A percentile compares a stretch with the other conserved stretches of the same genome.
Evolutionary conservation across 2,797 vertebrate genomes (phyloP).

Genomic region (Sarcophilus harrisii): DNA sequence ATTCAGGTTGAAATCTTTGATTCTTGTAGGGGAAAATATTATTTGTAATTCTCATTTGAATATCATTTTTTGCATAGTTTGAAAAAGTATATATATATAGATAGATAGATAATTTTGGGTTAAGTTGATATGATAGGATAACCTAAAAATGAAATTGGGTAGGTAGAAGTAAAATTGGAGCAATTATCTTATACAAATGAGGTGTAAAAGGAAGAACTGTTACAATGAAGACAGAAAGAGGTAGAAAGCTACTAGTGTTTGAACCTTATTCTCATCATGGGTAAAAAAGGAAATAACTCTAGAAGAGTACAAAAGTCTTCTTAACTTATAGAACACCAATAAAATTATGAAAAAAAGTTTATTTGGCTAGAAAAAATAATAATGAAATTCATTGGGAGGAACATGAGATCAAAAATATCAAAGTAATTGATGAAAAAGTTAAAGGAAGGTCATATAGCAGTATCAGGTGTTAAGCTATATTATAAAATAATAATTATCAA

Average conservation of each 20-base stretch:
- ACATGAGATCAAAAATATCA: too few relatives aligned
- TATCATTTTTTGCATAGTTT: neutral
- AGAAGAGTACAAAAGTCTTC: neutral
- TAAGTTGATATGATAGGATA: neutral
- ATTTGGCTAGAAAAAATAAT: too few relatives aligned
- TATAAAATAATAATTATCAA: too few relatives aligned
- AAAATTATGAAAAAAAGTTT: too few relatives aligned
- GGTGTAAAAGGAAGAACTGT: neutral
- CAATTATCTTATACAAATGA: neutral
- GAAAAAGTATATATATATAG: neutral
- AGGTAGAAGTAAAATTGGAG: neutral
- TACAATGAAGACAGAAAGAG: neutral
- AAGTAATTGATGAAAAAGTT: too few relatives aligned
- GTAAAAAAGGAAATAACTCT: neutral
- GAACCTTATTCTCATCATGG: neutral
- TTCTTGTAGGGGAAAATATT: neutral
- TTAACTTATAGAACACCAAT: neutral
- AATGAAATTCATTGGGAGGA: too few relatives aligned
- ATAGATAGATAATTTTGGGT: neutral
- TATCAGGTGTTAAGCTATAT: too few relatives aligned
- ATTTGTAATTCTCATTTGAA: neutral
- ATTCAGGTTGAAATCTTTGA: too few relatives aligned
- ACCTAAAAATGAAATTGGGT: too few relatives aligned
- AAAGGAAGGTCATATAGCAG: too few relatives aligned
- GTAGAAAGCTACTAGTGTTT: neutral